Conservation (phyloP, 2,888 invertebrate species). For the Mimachlamys varia region DNA sequence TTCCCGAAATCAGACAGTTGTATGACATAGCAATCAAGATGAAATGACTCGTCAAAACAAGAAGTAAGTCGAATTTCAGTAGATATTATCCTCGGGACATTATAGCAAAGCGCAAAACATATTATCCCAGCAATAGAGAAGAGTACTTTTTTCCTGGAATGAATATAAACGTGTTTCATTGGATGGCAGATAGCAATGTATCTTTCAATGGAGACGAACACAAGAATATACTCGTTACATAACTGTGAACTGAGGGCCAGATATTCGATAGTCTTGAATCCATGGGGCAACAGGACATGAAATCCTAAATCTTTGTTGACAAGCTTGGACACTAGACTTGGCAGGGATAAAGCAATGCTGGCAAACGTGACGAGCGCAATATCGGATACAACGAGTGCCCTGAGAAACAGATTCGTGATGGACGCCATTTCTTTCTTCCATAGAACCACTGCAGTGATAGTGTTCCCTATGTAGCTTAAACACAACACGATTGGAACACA, state of each 20-base stretch:
- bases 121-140: neutral
- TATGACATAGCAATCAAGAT: neutral
- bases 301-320: neutral
- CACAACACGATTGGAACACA: neutral
- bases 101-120: neutral
- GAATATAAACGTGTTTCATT: slow-evolving; percentile 14
- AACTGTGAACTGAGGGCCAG: neutral
- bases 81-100: neutral
- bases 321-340: neutral
- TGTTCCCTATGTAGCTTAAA: neutral
- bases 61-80: neutral
- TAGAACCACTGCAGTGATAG: neutral
- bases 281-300: neutral
- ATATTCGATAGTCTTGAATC: neutral
- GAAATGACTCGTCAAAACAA: neutral
- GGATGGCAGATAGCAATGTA: slow-evolving; percentile 1
- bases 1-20: neutral
- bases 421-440: neutral
- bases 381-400: neutral
- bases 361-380: neutral
- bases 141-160: neutral
- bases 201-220: neutral
- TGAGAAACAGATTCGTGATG: neutral
- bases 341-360: neutral
- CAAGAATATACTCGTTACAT: neutral